Base-by-base conservation (phyloP, 92 coral and sea anemone genomes). In the Actinernus sp. region DNA sequence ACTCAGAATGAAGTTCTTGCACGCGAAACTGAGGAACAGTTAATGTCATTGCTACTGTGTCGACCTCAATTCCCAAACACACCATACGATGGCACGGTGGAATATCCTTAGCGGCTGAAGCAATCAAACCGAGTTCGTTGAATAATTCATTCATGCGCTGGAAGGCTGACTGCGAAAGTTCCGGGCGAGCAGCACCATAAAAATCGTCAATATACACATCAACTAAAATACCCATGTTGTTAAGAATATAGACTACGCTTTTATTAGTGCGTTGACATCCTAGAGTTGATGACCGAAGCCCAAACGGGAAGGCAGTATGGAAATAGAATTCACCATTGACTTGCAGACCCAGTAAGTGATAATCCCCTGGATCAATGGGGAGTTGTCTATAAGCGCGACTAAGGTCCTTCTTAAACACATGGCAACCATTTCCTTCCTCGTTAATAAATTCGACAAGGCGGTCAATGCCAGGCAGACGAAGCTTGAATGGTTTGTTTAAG, bases 161-260 rank as follows among this genome's bases (percentile, higher is more conserved):
- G 55, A 81, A 81, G 12, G 65, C 58, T 1, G 31, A 29, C 12
- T 17, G 24, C 2, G 88, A 51, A 37, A 37, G 47, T 2, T 57
- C 60, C 56, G 26, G 56, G 2, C 3, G 27, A 14, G 74, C 88
- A 3, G 55, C 89, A 17, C 83, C 73, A 32, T 78, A 70, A 16
- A 74, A 74, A 48, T 82, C 77, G n/a, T 82, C 73, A 46, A 56
- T 59, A 60, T 65, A 68, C 18, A 66, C 74, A 2, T 66, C 74
- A 23, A 70, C 73, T 4, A 25, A 61, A 59, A 78, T 46, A 4
- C 71, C 85, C 23, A 58, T 17, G 4, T 44, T 22, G 47, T 34
- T 46, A 1, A 77, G 48, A 23, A 77, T 77, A 37, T 54, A 54
- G 2, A 55, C 83, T 3, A 75, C 74, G 26, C 33, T 46, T 46